Percentiles rank a stretch among this genome's conserved stretches.
phyloP scores from a whole-genome alignment of 2,797 vertebrate species.

The Natrix natrix region DNA sequence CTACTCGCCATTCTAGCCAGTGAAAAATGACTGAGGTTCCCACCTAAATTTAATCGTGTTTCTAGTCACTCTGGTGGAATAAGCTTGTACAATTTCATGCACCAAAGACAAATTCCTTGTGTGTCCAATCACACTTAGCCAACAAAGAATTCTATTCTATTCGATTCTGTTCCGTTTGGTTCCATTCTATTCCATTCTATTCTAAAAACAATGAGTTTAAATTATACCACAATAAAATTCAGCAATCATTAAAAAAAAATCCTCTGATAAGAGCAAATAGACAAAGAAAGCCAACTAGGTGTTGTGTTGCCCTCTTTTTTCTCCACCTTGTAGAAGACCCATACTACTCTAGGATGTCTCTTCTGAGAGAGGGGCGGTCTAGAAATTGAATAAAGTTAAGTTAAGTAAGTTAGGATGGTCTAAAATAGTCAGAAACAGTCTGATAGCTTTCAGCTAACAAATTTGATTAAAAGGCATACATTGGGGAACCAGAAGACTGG shows the following conservation, averaged over 20 bases:
- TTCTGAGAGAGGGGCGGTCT: too few species aligned
- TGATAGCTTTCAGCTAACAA: background rate
- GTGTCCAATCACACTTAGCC: too few species aligned
- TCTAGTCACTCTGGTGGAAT: background rate
- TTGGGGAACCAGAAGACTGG: background rate
- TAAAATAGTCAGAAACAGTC: background rate
- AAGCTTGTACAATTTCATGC: background rate
- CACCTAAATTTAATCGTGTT: background rate
- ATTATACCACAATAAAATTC: background rate
- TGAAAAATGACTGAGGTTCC: background rate
- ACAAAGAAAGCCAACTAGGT: background rate
- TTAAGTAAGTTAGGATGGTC: too few species aligned
- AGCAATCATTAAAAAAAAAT: background rate
- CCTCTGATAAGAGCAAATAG: background rate
- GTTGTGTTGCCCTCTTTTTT: background rate
- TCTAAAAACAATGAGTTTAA: background rate
- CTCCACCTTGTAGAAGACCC: background rate
- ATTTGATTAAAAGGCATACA: background rate
- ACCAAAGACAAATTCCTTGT: too few species aligned
- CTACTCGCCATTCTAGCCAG: background rate
- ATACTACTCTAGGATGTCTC: background rate
- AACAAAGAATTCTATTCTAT: too few species aligned
- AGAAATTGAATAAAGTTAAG: too few species aligned
- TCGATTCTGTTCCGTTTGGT: too few species aligned
- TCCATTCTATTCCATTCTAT: too few species aligned